Evolutionary conservation across 2,797 vertebrate genomes (phyloP).

Genomic region (Notoglanidium macrostoma): DNA sequence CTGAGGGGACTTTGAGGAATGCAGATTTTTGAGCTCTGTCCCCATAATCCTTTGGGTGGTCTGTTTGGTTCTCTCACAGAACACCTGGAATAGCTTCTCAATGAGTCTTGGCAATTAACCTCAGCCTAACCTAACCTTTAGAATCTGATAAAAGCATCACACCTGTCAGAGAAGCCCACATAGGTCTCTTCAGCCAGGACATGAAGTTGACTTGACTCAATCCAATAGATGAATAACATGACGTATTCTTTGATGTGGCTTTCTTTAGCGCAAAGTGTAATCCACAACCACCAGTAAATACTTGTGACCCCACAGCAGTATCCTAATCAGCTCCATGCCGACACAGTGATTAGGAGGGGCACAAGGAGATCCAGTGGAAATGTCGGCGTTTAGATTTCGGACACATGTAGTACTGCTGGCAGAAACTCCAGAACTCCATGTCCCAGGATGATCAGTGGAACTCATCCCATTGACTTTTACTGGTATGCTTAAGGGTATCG

Average conservation of each 20-base stretch:
- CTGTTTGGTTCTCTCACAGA: neutral
- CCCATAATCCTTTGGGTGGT: neutral
- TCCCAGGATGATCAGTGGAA: neutral
- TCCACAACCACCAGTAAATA: neutral
- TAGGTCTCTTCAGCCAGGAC: constrained; percentile 1
- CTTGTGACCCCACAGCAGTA: neutral
- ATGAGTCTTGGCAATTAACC: neutral
- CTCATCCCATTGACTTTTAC: neutral
- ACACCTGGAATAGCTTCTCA: neutral
- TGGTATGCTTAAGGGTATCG: neutral
- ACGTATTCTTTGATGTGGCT: neutral
- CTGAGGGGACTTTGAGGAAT: neutral
- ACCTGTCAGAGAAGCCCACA: neutral
- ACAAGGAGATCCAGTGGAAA: neutral
- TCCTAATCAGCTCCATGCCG: neutral
- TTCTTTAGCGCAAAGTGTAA: neutral
- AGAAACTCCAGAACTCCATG: neutral
- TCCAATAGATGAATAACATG: neutral
- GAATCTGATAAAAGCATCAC: neutral
- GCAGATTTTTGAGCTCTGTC: no score
- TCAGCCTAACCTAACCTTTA: no score
- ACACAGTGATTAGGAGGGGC: neutral
- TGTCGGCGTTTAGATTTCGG: neutral
- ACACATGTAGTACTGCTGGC: neutral
- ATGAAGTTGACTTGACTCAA: neutral